Evolutionary conservation across 2,113 vertebrate genomes (phyloP).

Genomic region (Tachuris rubrigastra): DNA sequence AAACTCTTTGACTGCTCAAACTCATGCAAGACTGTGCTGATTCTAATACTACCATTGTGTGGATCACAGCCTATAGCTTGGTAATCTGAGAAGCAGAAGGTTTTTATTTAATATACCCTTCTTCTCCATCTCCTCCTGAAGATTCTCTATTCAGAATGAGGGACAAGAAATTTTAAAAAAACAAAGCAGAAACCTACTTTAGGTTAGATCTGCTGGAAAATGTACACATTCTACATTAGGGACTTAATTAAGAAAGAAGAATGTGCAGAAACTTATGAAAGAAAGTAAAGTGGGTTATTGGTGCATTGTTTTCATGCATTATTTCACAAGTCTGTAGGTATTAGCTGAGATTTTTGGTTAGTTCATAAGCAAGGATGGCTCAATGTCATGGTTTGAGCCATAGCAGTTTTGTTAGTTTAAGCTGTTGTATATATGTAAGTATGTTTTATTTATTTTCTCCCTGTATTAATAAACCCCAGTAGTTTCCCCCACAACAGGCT

Average conservation of each 20-base stretch:
- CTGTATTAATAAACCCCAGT: too few relatives aligned
- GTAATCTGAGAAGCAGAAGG: neutral
- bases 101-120: neutral
- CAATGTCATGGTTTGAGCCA: too few relatives aligned
- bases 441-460: too few relatives aligned
- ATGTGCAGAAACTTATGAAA: neutral
- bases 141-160: neutral
- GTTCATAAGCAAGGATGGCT: neutral
- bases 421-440: too few relatives aligned
- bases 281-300: neutral
- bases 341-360: neutral
- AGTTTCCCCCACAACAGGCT: too few relatives aligned
- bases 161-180: neutral
- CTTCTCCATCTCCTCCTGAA: neutral
- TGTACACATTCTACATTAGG: neutral
- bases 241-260: neutral
- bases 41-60: neutral
- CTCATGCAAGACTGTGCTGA: neutral
- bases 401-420: too few relatives aligned
- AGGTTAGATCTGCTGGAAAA: neutral
- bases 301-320: neutral
- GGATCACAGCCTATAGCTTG: neutral
- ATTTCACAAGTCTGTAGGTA: neutral
- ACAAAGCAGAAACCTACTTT: neutral
- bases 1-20: neutral